Base-by-base conservation (phyloP, 2,113 vertebrate genomes). In the Corydoras sp. region DNA sequence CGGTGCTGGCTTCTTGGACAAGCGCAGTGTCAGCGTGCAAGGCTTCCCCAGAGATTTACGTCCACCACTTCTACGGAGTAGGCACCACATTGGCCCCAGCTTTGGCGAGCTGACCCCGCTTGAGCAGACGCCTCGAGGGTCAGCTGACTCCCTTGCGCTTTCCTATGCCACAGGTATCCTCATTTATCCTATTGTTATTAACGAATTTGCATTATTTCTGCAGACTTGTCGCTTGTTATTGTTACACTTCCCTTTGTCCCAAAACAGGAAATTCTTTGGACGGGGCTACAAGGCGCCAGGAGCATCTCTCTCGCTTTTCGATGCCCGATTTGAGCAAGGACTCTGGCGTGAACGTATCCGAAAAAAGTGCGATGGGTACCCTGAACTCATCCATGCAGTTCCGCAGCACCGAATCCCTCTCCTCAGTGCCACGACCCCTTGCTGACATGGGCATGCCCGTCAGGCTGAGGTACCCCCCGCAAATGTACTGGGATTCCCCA, bases 261-360 rank as follows among this genome's bases (percentile, higher is more conserved):
- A 30, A 54, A 32, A 2, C 82, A 98, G 97, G 94, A 15, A 90
- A 93, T 76, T 96, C 94, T 0, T 89, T 91, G 2, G 95, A 98
- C 0, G 92, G 94, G 0, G 92, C 91, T 9, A 89, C 92, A 79
- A 95, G 92, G 76, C 90, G 92, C 54, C 96, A 96, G 84, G 96
- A 98, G 83, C 94, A 95, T 67, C 92, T 98, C 30, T 98, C 97
- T 58, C 89, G 93, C 13, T 99, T 99, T 79, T 99, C 97, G 7
- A 98, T 99, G 96, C 97, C 97, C 0, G 97, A 99, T 84, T 87
- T 99, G 77, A 99, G 97, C 90, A 98, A 99, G 85, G 96, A 98
- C 89, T 98, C 97, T 0, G 95, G 94, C 49, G 93, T 98, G 92
- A 97, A 95, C 0, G 79, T 95, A 73, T 97, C 95, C 0, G 94